Base-by-base conservation (phyloP, 2,797 vertebrate species). In the Heterohyrax brucei region DNA sequence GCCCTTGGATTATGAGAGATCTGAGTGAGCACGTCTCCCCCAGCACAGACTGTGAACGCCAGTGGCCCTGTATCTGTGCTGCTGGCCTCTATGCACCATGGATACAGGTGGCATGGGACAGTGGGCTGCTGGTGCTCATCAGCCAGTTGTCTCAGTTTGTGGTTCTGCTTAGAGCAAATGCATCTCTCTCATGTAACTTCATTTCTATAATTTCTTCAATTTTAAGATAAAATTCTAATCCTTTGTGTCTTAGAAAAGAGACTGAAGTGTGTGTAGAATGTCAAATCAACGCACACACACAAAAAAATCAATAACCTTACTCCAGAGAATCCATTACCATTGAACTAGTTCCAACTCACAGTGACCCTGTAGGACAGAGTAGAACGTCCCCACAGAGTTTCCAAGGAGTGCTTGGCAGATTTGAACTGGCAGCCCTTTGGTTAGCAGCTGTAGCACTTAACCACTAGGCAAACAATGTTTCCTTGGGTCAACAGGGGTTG, bases 51-150 rank as follows among this genome's bases (percentile, higher is more conserved):
- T 1, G 3, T 66, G 73, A 82, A 64, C 1, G 1, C 12, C 66
- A 13, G 2, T 3, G 13, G 22, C 21, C 3, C 48, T 7, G 16
- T 24, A 10, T 78, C 48, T 72, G 4, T 1, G 1, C 30, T 1
- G 10, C 48, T 13, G 18, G 9, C 12, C 13, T 14, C 46, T 3
- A 12, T n/a, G 18, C 26, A 22, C 0, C 0, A 39, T 7, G 0
- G 30, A 30, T 28, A 39, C 22, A 28, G 39, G 19, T 59, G 24
- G 16, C 4, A 0, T 10, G 4, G 9, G 3, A 5, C 10, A n/a
- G 30, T 2, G 44, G 46, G 10, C 50, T 24, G 53, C 10, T 5
- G 19, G 5, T 4, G 7, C 24, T 2, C 5, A 1, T 5, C 30
- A 59, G 5, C n/a, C 5, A 10, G 3, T 4, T 6, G 61, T 56